Conservation (phyloP, 2,113 vertebrate species). For the Chelonoidis abingdonii region DNA sequence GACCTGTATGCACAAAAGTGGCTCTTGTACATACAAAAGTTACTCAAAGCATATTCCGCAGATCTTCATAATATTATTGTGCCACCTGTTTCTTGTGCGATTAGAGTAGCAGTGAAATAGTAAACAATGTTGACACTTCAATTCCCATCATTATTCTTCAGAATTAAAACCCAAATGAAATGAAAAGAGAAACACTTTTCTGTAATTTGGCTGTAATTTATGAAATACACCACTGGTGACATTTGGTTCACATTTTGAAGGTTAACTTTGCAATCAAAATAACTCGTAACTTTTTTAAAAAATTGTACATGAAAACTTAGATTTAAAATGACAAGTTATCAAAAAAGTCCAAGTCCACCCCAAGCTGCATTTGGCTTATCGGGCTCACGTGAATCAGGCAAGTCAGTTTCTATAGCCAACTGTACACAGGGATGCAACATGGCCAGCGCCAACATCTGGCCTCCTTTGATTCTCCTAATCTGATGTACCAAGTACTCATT, state of each 20-base stretch:
- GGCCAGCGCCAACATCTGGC: background rate
- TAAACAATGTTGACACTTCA: fast-evolving
- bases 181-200: background rate
- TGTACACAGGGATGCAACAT: background rate
- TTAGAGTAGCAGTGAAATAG: background rate
- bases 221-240: background rate
- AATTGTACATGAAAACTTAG: too few relatives aligned
- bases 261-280: conserved; percentile 12
- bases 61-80: fast-evolving
- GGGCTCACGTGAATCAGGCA: background rate
- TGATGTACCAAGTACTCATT: background rate
- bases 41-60: background rate
- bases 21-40: background rate
- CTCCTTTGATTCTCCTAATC: background rate
- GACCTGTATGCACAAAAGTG: background rate
- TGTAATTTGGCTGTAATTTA: background rate
- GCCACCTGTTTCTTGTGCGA: background rate
- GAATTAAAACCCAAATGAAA: background rate
- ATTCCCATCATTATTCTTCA: background rate
- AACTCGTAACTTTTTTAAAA: background rate
- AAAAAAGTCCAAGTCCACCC: background rate
- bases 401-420: background rate
- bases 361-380: background rate
- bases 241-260: background rate
- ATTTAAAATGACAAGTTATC: background rate